Evolutionary conservation across 2,888 invertebrate species (phyloP).

Genomic region (Lycia hirtaria): DNA sequence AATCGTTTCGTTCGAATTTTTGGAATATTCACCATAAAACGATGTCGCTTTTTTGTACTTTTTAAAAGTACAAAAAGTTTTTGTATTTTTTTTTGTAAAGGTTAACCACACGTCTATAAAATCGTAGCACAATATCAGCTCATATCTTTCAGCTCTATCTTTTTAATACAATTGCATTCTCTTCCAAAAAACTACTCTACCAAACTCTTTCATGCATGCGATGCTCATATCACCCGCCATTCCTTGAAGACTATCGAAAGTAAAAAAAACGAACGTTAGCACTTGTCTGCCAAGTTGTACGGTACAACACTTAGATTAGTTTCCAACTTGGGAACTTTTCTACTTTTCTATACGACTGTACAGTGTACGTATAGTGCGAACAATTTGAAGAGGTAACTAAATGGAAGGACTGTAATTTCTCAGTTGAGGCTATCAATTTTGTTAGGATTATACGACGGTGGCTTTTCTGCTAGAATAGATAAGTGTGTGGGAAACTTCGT

Average conservation of each 20-base stretch:
- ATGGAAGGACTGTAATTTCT: background rate
- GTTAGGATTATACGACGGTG: background rate
- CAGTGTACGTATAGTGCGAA: background rate
- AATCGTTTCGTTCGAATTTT: too few species aligned
- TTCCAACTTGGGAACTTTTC: constrained; percentile 58
- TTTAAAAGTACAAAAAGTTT: too few species aligned
- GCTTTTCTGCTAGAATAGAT: background rate
- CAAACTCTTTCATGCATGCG: constrained; percentile 71
- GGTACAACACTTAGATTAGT: constrained; percentile 81
- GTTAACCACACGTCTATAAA: too few species aligned
- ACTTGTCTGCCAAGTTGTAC: constrained; percentile 80
- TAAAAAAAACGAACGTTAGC: constrained; percentile 71
- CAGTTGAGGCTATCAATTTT: background rate
- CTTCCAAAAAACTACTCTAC: constrained; percentile 51
- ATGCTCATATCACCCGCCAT: constrained; percentile 78
- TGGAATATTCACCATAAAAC: too few species aligned
- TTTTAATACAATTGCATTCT: constrained; percentile 24
- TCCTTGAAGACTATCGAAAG: constrained; percentile 57
- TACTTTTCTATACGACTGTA: constrained; percentile 28
- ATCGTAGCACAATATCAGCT: too few species aligned
- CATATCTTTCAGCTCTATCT: too few species aligned
- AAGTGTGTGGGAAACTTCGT: constrained; percentile 10
- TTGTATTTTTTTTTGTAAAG: too few species aligned
- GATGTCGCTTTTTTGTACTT: too few species aligned
- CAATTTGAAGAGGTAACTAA: background rate